phyloP scores from a whole-genome alignment of 2,888 invertebrate species.

The Eupeodes luniger region DNA sequence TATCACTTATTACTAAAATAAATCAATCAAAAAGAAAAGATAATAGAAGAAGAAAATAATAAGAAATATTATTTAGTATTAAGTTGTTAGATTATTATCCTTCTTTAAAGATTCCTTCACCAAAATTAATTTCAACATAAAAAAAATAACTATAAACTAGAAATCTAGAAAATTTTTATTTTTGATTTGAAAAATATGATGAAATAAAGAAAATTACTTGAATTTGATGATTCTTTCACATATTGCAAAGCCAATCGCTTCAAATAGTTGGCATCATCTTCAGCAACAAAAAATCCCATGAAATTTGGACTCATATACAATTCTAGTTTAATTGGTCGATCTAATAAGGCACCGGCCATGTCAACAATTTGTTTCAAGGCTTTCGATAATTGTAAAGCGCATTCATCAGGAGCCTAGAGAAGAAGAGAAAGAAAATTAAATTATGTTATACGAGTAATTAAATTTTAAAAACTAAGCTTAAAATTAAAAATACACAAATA shows the following conservation, averaged over 20 bases:
- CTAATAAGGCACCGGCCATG: conserved; percentile 88
- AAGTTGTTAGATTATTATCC: conserved; percentile 64
- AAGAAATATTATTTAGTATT: conserved; percentile 7
- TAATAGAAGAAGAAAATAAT: conserved; percentile 53
- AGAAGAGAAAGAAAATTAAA: background rate
- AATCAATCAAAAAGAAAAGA: conserved; percentile 43
- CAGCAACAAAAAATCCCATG: conserved; percentile 95
- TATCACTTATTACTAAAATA: conserved; percentile 85
- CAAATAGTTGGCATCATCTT: conserved; percentile 92
- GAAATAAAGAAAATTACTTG: conserved; percentile 88
- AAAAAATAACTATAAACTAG: conserved; percentile 23
- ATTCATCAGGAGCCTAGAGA: conserved; percentile 90
- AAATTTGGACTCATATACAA: conserved; percentile 94
- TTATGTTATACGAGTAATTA: background rate
- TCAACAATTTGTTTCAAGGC: conserved; percentile 91
- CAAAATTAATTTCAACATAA: conserved; percentile 1
- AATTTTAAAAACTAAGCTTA: too few species aligned
- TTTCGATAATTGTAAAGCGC: conserved; percentile 88
- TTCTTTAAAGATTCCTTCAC: conserved; percentile 28
- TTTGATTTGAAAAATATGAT: background rate
- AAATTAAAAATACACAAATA: too few species aligned
- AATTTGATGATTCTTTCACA: conserved; percentile 91
- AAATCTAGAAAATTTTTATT: conserved; percentile 31
- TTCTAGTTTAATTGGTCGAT: conserved; percentile 89
- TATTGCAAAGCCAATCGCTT: conserved; percentile 92